Evolutionary conservation across 2,888 invertebrate species (phyloP).

Genomic region (Acleris literana): DNA sequence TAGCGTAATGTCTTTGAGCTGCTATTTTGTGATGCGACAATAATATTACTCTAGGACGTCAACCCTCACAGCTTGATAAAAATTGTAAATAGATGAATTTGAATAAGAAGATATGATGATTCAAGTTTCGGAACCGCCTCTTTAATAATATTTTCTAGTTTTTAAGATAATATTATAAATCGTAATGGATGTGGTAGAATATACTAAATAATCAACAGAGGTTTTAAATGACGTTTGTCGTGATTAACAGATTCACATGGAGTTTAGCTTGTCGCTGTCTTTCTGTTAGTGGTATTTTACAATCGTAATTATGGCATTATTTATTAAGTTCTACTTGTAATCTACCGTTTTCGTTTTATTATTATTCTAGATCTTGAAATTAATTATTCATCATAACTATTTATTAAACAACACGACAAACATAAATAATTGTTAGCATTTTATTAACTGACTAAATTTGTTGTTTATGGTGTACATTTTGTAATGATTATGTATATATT

Average conservation of each 20-base stretch:
- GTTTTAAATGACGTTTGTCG: not conserved
- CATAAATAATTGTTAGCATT: conserved; percentile 14
- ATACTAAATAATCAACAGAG: not conserved
- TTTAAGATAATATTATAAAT: not conserved
- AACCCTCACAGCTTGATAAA: not conserved
- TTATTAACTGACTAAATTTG: conserved; percentile 8
- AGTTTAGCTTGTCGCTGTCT: not conserved
- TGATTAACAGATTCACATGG: not conserved
- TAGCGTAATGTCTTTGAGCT: too few species aligned
- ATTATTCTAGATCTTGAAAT: not conserved
- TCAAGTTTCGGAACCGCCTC: conserved; percentile 13
- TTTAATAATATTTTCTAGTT: not conserved
- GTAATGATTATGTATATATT: conserved; percentile 14
- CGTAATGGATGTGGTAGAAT: not conserved
- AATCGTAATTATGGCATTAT: not conserved
- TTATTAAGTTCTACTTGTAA: not conserved
- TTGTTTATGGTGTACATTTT: conserved; percentile 28
- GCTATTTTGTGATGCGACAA: not conserved
- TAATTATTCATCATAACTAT: not conserved
- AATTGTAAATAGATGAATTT: not conserved
- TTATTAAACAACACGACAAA: conserved; percentile 8
- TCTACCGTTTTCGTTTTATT: not conserved
- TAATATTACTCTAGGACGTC: not conserved
- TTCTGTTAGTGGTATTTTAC: not conserved
- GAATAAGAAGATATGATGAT: not conserved